Conservation (phyloP, 2,888 invertebrate species). For the Ischnus inquisitorius region DNA sequence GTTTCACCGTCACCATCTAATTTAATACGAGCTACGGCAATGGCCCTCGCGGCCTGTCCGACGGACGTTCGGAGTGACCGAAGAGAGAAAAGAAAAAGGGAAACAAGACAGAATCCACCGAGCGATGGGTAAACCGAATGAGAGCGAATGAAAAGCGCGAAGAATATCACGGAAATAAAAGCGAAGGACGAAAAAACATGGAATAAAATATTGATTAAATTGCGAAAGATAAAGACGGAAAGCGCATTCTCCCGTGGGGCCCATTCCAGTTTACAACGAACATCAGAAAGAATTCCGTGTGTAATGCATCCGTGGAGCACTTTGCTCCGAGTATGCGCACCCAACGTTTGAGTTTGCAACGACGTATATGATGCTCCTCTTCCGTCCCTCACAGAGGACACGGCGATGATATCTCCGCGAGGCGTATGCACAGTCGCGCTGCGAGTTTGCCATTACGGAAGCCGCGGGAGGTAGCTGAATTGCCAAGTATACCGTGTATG, state of each 20-base stretch:
- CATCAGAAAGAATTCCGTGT: constrained; percentile 53
- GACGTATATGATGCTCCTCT: constrained; percentile 58
- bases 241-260: constrained; percentile 15
- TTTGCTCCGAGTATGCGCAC: constrained; percentile 49
- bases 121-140: constrained; percentile 53
- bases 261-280: constrained; percentile 10
- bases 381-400: constrained; percentile 48
- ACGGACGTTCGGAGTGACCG: constrained; percentile 14
- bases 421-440: constrained; percentile 61
- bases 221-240: constrained; percentile 4
- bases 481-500: constrained; percentile 19
- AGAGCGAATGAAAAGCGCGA: not conserved
- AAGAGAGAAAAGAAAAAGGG: constrained; percentile 22
- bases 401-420: constrained; percentile 65
- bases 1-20: constrained; percentile 78
- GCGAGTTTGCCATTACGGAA: constrained; percentile 69
- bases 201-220: constrained; percentile 40
- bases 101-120: constrained; percentile 2
- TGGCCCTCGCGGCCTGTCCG: constrained; percentile 38
- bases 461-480: constrained; percentile 62
- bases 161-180: not conserved
- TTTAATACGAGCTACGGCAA: constrained; percentile 78
- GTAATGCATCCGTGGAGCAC: constrained; percentile 60
- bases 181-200: not conserved
- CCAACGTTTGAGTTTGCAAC: constrained; percentile 44